These are phyloP conservation scores for Metaphire vulgaris DNA, from an alignment of 1,140 invertebrate genomes.

Conservation along the genomic window DNA sequence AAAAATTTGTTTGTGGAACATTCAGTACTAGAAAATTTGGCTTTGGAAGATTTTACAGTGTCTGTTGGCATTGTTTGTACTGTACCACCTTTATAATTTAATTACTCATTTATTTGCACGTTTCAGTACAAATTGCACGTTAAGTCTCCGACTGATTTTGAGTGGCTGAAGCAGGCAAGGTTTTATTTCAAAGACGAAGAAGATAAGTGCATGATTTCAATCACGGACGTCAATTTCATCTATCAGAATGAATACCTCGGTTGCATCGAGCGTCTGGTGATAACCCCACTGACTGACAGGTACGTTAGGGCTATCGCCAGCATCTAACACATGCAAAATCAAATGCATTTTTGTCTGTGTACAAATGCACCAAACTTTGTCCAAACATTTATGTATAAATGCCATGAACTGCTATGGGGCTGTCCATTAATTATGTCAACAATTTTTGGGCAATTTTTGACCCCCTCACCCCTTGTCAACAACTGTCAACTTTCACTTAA, in stretches of 20 bases:
- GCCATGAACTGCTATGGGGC: too few relatives aligned
- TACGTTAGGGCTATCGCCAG: background rate
- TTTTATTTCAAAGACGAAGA: slow-evolving; percentile 95
- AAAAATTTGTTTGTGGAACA: too few relatives aligned
- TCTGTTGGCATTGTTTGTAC: too few relatives aligned
- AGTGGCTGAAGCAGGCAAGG: slow-evolving; percentile 92
- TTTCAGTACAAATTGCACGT: slow-evolving; percentile 56
- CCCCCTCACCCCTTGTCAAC: too few relatives aligned
- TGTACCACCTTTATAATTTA: too few relatives aligned
- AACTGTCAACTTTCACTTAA: too few relatives aligned
- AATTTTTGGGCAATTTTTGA: too few relatives aligned
- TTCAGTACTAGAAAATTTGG: too few relatives aligned
- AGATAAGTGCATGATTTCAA: slow-evolving; percentile 82
- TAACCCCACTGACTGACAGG: slow-evolving; percentile 84
- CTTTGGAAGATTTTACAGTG: too few relatives aligned
- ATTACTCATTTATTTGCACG: too few relatives aligned
- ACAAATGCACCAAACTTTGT: background rate
- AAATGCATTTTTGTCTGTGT: background rate
- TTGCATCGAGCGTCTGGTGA: slow-evolving; percentile 88
- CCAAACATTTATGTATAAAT: too few relatives aligned
- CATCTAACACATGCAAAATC: background rate
- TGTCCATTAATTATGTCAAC: too few relatives aligned
- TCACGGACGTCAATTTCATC: slow-evolving; percentile 89
- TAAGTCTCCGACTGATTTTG: slow-evolving; percentile 73
- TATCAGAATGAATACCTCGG: slow-evolving; percentile 97